Evolutionary conservation across 2,888 invertebrate species (phyloP).

Genomic region (Julus scanicus): DNA sequence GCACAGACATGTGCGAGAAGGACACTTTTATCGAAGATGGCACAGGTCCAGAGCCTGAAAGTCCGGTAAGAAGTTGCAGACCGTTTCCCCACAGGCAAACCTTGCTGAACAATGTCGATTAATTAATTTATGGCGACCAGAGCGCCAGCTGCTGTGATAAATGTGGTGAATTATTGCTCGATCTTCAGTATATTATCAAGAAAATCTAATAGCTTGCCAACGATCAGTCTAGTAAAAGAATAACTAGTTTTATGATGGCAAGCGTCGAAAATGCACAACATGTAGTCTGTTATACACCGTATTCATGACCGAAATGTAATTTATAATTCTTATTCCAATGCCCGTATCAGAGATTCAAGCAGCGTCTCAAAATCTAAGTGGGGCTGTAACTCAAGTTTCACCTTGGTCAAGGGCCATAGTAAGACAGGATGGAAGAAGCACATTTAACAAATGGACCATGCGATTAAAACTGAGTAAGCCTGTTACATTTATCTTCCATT

Average conservation of each 20-base stretch:
- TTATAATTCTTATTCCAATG: constrained; percentile 34
- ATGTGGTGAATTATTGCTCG: constrained; percentile 51
- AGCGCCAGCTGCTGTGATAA: constrained; percentile 52
- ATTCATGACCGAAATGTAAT: constrained; percentile 32
- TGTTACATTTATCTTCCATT: no score
- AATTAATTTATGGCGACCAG: constrained; percentile 50
- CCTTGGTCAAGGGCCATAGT: neutral
- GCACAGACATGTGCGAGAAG: neutral
- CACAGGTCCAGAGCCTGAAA: neutral
- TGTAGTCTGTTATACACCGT: constrained; percentile 13
- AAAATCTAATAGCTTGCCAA: constrained; percentile 43
- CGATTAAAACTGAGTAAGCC: no score
- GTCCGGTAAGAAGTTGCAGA: constrained; percentile 8
- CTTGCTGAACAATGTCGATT: constrained; percentile 51
- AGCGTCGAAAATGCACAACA: constrained; percentile 12
- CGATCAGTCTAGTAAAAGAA: constrained; percentile 19
- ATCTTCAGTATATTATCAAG: constrained; percentile 44
- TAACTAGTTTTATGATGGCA: constrained; percentile 35
- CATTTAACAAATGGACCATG: neutral
- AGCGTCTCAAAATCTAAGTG: neutral
- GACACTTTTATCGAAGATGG: neutral
- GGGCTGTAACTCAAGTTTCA: neutral
- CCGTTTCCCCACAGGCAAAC: constrained; percentile 26
- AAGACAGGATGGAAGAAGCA: neutral
- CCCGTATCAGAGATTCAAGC: neutral